These are phyloP conservation scores for Furcifer pardalis DNA, from an alignment of 2,797 vertebrate species.

Conservation along the genomic window DNA sequence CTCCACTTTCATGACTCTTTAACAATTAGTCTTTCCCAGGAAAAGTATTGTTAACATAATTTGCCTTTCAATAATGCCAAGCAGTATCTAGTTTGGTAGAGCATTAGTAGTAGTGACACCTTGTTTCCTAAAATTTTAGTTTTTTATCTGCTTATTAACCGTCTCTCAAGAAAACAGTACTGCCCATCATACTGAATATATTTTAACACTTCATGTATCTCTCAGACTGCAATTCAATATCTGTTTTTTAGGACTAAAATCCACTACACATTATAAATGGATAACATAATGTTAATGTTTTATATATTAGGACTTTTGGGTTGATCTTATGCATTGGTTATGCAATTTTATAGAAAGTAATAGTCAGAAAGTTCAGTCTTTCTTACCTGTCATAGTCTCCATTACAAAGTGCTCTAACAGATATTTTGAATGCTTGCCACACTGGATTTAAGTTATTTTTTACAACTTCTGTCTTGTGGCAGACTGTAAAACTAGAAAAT, in stretches of 20 bases:
- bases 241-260: background rate
- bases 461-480: constrained; percentile 92
- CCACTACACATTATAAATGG: no score
- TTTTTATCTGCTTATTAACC: constrained; percentile 44
- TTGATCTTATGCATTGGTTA: background rate
- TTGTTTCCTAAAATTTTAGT: background rate
- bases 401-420: constrained; percentile 90
- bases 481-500: constrained; percentile 86
- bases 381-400: constrained; percentile 92
- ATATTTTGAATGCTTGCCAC: constrained; percentile 94
- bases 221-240: background rate
- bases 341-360: background rate
- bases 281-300: no score
- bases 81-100: constrained; percentile 27
- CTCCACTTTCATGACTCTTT: constrained; percentile 22
- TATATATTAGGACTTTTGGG: no score
- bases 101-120: background rate
- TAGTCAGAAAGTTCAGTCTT: background rate
- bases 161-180: background rate
- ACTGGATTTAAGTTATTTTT: constrained; percentile 94
- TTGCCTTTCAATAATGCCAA: constrained; percentile 23
- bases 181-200: background rate
- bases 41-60: background rate
- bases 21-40: background rate
- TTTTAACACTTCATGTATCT: background rate